A percentile compares a stretch with the other conserved stretches of the same genome.
These are phyloP conservation scores for Megalops cyprinoides DNA, from an alignment of 2,797 vertebrate species.

Conservation along the genomic window DNA sequence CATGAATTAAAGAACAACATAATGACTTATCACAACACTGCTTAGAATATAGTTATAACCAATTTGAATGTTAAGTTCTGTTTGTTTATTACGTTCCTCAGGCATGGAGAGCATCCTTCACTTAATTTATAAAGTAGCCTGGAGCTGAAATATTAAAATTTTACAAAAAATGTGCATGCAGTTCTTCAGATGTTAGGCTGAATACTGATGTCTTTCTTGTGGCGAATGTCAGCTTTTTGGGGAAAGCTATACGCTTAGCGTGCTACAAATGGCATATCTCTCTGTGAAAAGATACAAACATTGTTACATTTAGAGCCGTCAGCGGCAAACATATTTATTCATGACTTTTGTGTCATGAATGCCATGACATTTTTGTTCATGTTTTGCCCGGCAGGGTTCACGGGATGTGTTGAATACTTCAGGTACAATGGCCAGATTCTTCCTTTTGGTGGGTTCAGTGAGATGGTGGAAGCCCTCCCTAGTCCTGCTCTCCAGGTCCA, in stretches of 20 bases:
- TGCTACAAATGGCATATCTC: background rate
- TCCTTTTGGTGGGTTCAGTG: slow-evolving; percentile 61
- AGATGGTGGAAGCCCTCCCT: slow-evolving; percentile 61
- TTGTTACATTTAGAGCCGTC: background rate
- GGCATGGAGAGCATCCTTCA: background rate
- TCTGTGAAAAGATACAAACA: background rate
- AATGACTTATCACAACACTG: background rate
- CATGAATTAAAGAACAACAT: background rate
- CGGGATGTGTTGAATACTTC: slow-evolving; percentile 74
- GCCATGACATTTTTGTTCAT: slow-evolving; percentile 21
- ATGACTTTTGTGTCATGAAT: too few relatives aligned
- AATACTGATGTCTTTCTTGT: background rate
- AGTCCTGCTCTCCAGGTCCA: slow-evolving; percentile 59
- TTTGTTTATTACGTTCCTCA: background rate
- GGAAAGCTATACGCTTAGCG: background rate
- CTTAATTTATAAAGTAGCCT: too few relatives aligned
- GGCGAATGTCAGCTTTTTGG: background rate
- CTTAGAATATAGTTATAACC: background rate
- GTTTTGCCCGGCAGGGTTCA: slow-evolving; percentile 65
- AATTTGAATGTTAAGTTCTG: background rate
- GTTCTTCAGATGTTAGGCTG: background rate
- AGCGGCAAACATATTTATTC: background rate
- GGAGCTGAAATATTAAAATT: background rate
- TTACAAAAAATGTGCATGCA: background rate
- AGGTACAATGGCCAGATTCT: slow-evolving; percentile 60